phyloP scores from a whole-genome alignment of 1,140 invertebrate genomes.

The Mylabris phalerata region DNA sequence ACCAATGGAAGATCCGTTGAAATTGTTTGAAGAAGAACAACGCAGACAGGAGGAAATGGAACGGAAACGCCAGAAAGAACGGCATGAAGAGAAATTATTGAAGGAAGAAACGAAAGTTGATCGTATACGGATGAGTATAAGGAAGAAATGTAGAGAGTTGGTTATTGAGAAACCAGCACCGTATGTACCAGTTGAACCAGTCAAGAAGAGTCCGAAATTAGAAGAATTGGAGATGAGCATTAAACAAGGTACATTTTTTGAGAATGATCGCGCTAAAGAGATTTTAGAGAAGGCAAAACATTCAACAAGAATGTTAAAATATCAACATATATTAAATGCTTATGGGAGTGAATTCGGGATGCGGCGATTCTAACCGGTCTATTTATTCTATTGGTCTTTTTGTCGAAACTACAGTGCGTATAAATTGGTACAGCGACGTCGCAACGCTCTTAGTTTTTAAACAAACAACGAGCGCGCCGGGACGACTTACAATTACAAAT shows the following conservation, averaged over 20 bases:
- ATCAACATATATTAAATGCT: constrained; percentile 26
- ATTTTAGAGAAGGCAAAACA: constrained; percentile 36
- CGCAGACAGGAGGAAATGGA: constrained; percentile 33
- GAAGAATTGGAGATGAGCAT: constrained; percentile 37
- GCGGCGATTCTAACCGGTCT: constrained; percentile 17
- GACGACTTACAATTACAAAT: constrained; percentile 1
- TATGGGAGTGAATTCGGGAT: constrained; percentile 23
- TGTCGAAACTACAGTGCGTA: not conserved
- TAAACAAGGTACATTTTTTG: constrained; percentile 38
- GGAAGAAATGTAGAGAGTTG: constrained; percentile 33
- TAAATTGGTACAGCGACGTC: constrained; percentile 10
- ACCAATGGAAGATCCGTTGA: constrained; percentile 31
- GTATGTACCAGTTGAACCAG: constrained; percentile 35
- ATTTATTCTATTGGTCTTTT: not conserved
- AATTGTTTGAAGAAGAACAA: constrained; percentile 29
- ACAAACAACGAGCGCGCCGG: constrained; percentile 4
- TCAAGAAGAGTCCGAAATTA: constrained; percentile 36
- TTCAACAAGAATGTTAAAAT: constrained; percentile 32
- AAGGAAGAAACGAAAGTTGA: constrained; percentile 37
- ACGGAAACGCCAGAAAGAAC: constrained; percentile 32
- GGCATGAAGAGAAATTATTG: constrained; percentile 29
- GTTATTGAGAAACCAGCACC: constrained; percentile 31
- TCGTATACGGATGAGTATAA: constrained; percentile 29
- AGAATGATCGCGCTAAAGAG: constrained; percentile 36
- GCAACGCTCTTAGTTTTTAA: constrained; percentile 14